These are phyloP conservation scores for Macrosoma leucophasiata DNA, from an alignment of 2,888 invertebrate genomes.

Conservation along the genomic window DNA sequence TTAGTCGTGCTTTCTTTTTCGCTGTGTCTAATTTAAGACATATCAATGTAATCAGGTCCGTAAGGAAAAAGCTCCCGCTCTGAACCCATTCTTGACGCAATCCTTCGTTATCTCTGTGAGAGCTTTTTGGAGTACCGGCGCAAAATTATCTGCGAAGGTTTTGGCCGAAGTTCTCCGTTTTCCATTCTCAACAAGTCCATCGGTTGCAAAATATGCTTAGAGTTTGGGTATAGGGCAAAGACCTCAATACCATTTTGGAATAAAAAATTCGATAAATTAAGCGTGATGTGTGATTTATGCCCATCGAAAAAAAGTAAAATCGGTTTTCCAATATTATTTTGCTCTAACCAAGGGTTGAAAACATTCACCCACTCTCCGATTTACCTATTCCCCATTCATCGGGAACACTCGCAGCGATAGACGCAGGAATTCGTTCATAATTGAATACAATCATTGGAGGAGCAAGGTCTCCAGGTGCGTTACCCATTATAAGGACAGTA, in stretches of 20 bases:
- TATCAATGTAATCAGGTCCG: conserved; percentile 18
- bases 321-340: conserved; percentile 10
- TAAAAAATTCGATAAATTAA: conserved; percentile 11
- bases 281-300: conserved; percentile 14
- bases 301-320: conserved; percentile 15
- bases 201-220: conserved; percentile 21
- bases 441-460: conserved; percentile 17
- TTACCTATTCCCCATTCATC: conserved; percentile 20
- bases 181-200: conserved; percentile 22
- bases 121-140: conserved; percentile 11
- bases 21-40: conserved; percentile 10
- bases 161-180: conserved; percentile 16
- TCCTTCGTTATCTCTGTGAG: conserved; percentile 11
- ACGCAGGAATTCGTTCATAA: conserved; percentile 9
- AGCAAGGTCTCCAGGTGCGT: conserved; percentile 18
- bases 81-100: conserved; percentile 17
- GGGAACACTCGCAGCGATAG: conserved; percentile 13
- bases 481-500: conserved; percentile 17
- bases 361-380: conserved; percentile 15
- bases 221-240: conserved; percentile 20
- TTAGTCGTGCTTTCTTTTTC: conserved; percentile 6
- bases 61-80: conserved; percentile 19
- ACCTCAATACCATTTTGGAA: conserved; percentile 9
- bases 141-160: conserved; percentile 15
- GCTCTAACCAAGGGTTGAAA: conserved; percentile 8